phyloP scores from a whole-genome alignment of 2,888 invertebrate species.

The Blera fallax region DNA sequence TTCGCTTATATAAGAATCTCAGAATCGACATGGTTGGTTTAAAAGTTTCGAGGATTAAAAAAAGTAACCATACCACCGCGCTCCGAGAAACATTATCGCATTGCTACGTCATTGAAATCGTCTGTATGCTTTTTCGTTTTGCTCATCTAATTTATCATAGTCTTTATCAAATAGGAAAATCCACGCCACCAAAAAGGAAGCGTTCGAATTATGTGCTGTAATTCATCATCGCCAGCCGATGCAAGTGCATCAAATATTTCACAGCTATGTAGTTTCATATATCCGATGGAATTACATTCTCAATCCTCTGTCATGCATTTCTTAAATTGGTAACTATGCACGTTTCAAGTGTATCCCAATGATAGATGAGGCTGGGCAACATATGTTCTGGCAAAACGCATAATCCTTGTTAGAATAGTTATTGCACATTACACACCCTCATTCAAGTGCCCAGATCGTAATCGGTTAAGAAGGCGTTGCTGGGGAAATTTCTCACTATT shows the following conservation, averaged over 20 bases:
- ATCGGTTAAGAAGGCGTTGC: constrained; percentile 1
- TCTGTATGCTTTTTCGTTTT: too few species aligned
- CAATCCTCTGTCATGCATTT: neutral
- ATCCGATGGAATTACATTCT: neutral
- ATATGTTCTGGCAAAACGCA: constrained; percentile 43
- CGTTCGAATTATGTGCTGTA: neutral
- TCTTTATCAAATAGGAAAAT: neutral
- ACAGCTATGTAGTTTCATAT: neutral
- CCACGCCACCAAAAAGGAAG: neutral
- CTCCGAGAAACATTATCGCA: too few species aligned
- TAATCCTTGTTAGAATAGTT: constrained; percentile 51
- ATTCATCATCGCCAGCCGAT: neutral
- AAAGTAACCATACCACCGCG: too few species aligned
- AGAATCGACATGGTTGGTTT: too few species aligned
- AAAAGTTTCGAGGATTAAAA: too few species aligned
- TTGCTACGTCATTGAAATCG: neutral
- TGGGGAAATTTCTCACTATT: neutral
- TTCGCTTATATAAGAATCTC: too few species aligned
- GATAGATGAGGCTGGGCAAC: constrained; percentile 46
- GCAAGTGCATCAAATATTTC: constrained; percentile 14
- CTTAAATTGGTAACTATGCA: neutral
- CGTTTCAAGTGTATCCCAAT: constrained; percentile 15
- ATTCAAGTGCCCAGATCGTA: constrained; percentile 1
- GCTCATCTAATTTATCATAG: neutral
- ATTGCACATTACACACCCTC: constrained; percentile 37